These are phyloP conservation scores for Exocentrus adspersus DNA, from an alignment of 2,888 invertebrate genomes.

Conservation along the genomic window DNA sequence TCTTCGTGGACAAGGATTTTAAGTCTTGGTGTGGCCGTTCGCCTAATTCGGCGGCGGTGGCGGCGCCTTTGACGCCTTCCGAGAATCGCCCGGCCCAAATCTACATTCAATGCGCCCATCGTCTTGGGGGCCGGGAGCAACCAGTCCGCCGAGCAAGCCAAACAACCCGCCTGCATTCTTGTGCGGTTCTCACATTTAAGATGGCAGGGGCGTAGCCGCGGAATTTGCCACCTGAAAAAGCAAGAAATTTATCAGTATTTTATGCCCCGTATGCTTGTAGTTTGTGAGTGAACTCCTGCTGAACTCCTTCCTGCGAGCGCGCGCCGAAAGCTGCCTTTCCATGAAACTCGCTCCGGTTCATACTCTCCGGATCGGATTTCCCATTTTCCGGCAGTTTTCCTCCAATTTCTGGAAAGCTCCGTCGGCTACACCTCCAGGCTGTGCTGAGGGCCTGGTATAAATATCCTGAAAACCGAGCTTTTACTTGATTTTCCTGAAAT, in stretches of 20 bases:
- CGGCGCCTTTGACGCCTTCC: constrained; percentile 60
- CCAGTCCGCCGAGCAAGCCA: no score
- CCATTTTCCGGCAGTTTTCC: constrained; percentile 43
- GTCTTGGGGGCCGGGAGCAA: constrained; percentile 40
- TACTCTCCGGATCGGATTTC: constrained; percentile 37
- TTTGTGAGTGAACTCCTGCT: no score
- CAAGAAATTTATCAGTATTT: no score
- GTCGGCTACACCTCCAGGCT: constrained; percentile 5
- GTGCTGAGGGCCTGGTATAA: constrained; percentile 46
- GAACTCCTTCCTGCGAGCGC: neutral
- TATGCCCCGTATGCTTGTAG: no score
- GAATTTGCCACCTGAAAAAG: no score
- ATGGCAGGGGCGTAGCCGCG: no score
- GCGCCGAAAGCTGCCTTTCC: neutral
- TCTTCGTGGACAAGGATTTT: no score
- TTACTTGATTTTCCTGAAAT: constrained; percentile 51
- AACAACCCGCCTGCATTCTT: constrained; percentile 44
- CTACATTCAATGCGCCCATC: constrained; percentile 54
- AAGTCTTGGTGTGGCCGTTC: neutral
- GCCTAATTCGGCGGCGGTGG: constrained; percentile 41
- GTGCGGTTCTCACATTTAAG: constrained; percentile 41
- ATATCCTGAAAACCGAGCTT: constrained; percentile 56
- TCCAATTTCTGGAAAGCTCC: constrained; percentile 26
- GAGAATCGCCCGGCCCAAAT: constrained; percentile 55
- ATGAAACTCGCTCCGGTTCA: constrained; percentile 5